A percentile compares a stretch with the other conserved stretches of the same genome.
These are phyloP conservation scores for Campylomormyrus tamandua DNA, from an alignment of 2,113 vertebrate genomes.

Conservation along the genomic window DNA sequence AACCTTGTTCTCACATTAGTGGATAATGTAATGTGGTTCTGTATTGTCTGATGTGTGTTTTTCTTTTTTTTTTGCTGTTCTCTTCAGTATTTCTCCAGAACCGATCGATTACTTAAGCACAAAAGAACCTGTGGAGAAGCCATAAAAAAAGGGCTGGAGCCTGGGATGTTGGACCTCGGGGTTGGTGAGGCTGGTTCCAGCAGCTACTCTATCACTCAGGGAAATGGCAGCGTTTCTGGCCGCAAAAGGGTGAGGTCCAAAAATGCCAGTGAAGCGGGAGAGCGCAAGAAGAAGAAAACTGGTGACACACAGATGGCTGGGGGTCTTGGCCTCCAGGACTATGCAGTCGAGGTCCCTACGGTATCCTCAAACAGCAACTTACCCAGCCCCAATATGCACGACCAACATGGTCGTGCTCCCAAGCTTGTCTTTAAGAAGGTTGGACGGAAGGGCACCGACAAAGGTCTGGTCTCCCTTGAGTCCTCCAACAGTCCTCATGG, in stretches of 20 bases:
- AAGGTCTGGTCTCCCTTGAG: slow-evolving; percentile 76
- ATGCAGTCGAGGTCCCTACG: slow-evolving; percentile 74
- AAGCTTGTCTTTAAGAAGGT: slow-evolving; percentile 88
- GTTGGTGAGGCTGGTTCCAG: slow-evolving; percentile 77
- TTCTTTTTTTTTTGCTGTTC: not conserved
- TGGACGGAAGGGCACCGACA: slow-evolving; percentile 77
- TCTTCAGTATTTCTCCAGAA: slow-evolving; percentile 90
- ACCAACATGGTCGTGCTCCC: slow-evolving; percentile 76
- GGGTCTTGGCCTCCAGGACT: slow-evolving; percentile 75
- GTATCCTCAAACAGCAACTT: slow-evolving; percentile 70
- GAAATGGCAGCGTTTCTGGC: slow-evolving; percentile 81
- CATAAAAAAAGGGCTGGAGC: slow-evolving; percentile 89
- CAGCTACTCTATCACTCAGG: slow-evolving; percentile 82
- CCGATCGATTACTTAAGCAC: slow-evolving; percentile 98
- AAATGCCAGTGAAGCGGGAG: slow-evolving; percentile 71
- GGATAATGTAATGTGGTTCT: not conserved
- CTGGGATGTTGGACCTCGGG: slow-evolving; percentile 75
- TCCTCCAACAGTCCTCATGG: slow-evolving; percentile 60
- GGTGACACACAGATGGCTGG: slow-evolving; percentile 64
- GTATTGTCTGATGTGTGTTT: not conserved
- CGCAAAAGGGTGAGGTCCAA: slow-evolving; percentile 89
- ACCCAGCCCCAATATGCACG: slow-evolving; percentile 62
- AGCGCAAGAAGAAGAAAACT: slow-evolving; percentile 79
- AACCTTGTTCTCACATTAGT: not conserved
- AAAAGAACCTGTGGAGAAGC: slow-evolving; percentile 97